Evolutionary conservation across 30 jellyfish, hydroid and myxozoan species (phyloP), one percentile per base, ranked within the genome.

Genomic region (Nemopilema nomurai): DNA sequence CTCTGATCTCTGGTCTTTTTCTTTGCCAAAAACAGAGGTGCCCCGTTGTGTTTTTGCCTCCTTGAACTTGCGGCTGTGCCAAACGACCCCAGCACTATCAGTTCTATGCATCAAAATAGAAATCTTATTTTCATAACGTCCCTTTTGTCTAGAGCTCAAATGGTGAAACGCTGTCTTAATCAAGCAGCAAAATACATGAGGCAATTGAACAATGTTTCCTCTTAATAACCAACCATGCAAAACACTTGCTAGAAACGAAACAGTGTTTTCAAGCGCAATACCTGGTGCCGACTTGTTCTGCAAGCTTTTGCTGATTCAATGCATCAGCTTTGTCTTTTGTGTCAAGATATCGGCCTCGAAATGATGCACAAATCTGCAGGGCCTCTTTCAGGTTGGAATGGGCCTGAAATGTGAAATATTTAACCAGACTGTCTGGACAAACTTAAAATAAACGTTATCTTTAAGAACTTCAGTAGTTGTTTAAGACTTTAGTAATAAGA

Each of bases 291-390:
- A 71, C 52, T 83, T 84, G 95, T 67, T 90, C 95, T 4, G 84
- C 95, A 25, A 90, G 26, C 33, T 90, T 90, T 49, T 69, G 82
- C 53, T 78, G 82, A 57, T 90, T 90, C 65, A 90, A 49, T 1
- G 76, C 89, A 83, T 90, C 97, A 22, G 97, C 97, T 77, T 90
- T 78, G 21, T 90, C 97, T 69, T 90, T 90, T 16, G 92, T 90
- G 70, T 90, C 97, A 28, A 90, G 86, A 50, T 90, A 90, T 7
- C 88, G 72, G 24, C 97, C 97, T 22, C 97, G 91, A 71, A 90
- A 90, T 28, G 97, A 88, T 8, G 97, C 97, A 65, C 97, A 90
- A 41, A 90, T 84, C 88, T 79, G 91, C 81, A 90, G 69, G 62
- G 91, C 89, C 74, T 90, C 91, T 69, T 80, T 83, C 77, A 90